phyloP scores from a whole-genome alignment of 2,888 invertebrate species.

The Heliconius cydno region DNA sequence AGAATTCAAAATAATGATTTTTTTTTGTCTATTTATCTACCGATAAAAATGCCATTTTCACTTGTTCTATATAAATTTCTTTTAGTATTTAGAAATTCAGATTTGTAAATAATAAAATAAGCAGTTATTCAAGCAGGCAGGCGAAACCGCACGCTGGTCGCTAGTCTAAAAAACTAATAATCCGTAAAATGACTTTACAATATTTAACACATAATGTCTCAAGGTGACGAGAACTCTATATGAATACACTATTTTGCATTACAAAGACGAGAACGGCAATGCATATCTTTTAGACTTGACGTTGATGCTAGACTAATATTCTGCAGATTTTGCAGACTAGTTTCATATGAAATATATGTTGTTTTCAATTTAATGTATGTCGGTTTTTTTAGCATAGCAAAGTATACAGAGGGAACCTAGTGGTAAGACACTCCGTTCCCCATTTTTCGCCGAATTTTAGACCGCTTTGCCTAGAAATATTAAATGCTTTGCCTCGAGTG shows the following conservation, averaged over 20 bases:
- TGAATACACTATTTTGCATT: slow-evolving; percentile 18
- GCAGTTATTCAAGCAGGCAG: not conserved
- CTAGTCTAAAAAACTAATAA: not conserved
- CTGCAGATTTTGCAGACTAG: not conserved
- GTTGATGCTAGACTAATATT: not conserved
- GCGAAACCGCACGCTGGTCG: not conserved
- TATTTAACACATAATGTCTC: not conserved
- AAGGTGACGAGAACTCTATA: slow-evolving; percentile 4
- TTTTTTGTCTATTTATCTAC: too few species aligned
- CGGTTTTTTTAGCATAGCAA: too few species aligned
- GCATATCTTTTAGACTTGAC: slow-evolving; percentile 6
- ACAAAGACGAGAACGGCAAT: not conserved
- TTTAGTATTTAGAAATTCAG: not conserved
- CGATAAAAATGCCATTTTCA: too few species aligned
- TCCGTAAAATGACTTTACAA: not conserved
- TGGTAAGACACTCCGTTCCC: too few species aligned
- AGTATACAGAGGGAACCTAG: too few species aligned
- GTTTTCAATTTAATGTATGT: not conserved
- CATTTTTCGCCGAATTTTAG: too few species aligned
- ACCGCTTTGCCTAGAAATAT: too few species aligned
- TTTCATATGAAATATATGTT: not conserved
- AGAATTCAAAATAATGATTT: not conserved
- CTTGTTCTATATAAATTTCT: too few species aligned
- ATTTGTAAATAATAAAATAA: not conserved
- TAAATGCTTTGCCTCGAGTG: too few species aligned